These are phyloP conservation scores for Lepidotrigona ventralis DNA, from an alignment of 1,140 invertebrate genomes.

Conservation along the genomic window DNA sequence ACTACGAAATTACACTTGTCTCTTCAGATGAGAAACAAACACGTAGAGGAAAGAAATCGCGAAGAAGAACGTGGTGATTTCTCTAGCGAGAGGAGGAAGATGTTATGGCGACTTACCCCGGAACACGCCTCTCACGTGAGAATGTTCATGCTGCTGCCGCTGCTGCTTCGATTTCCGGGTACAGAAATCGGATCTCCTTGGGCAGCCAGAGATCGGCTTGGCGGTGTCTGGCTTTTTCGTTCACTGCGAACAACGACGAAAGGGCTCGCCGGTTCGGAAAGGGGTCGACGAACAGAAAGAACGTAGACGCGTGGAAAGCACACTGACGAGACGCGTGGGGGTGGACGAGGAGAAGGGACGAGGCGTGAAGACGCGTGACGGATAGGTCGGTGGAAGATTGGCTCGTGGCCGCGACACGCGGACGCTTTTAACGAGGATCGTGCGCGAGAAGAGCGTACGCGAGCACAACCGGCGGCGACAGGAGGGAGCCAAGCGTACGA, in stretches of 20 bases:
- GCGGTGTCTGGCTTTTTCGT: background rate
- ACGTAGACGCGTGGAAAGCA: background rate
- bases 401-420: conserved; percentile 41
- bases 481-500: conserved; percentile 62
- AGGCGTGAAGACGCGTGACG: conserved; percentile 12
- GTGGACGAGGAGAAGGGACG: background rate
- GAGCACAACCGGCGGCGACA: conserved; percentile 31
- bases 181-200: background rate
- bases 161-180: conserved; percentile 11
- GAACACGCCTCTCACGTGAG: conserved; percentile 53
- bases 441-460: conserved; percentile 20
- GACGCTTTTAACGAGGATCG: conserved; percentile 32
- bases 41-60: background rate
- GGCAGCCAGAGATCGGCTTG: background rate
- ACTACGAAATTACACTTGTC: background rate
- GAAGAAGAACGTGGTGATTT: background rate
- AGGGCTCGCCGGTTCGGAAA: background rate
- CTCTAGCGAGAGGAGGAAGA: background rate
- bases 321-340: background rate
- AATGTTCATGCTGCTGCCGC: conserved; percentile 30
- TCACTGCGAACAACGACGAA: background rate
- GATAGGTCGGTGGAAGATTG: conserved; percentile 22
- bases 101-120: conserved; percentile 43
- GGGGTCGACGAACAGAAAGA: background rate
- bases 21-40: background rate